These are phyloP conservation scores for Hypotaenidia philippensis DNA, from an alignment of 2,797 vertebrate genomes.

Conservation along the genomic window DNA sequence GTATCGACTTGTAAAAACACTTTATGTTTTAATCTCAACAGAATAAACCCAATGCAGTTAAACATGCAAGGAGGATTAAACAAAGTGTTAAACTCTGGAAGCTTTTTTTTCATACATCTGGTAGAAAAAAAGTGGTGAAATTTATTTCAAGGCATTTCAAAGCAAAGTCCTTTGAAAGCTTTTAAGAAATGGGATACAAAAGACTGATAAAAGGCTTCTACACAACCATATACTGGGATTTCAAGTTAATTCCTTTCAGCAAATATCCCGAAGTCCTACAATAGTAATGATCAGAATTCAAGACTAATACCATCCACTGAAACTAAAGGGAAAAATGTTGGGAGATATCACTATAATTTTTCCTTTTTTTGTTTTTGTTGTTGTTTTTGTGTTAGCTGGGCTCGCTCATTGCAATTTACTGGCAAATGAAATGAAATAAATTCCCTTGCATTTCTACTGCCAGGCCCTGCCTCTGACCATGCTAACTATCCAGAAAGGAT, in stretches of 20 bases:
- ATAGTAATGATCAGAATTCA: background rate
- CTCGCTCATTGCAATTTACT: background rate
- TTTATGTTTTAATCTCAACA: background rate
- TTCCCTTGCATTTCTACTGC: background rate
- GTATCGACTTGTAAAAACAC: background rate
- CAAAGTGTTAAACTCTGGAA: background rate
- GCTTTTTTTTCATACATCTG: background rate
- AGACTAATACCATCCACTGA: background rate
- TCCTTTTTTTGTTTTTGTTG: fast-evolving
- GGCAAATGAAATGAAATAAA: background rate
- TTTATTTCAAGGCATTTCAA: background rate
- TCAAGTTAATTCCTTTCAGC: background rate
- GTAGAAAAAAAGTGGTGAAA: background rate
- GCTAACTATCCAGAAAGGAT: background rate
- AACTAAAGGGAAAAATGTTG: background rate
- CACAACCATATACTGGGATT: background rate
- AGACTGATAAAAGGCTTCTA: background rate
- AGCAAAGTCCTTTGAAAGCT: background rate
- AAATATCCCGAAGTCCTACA: background rate
- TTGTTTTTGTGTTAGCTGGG: fast-evolving
- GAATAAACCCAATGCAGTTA: background rate
- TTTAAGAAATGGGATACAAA: background rate
- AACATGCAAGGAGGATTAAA: background rate
- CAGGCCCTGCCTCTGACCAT: background rate
- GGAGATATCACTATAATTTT: background rate